Base-by-base conservation (phyloP, 2,113 vertebrate species). In the Nycticorax nycticorax region DNA sequence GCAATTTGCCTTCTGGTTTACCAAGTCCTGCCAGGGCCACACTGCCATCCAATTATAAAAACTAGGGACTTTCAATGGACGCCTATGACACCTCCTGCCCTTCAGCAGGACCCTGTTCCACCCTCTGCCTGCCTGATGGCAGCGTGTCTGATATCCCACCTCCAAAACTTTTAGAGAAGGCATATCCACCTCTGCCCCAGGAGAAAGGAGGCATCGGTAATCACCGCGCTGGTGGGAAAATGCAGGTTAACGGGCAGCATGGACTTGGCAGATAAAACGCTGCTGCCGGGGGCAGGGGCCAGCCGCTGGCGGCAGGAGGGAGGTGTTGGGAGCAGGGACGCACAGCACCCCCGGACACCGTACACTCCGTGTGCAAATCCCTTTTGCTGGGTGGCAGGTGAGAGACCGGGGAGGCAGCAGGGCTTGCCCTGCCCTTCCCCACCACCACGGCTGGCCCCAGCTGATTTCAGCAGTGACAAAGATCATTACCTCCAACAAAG, bases 391-490 rank as follows among this genome's bases (percentile, higher is more conserved):
- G 92, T 50, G 33, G 73, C 85, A 77, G 53, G 80, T 63, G 52
- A 79, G 52, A 75, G 20, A 9, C 0, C 4, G 55, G 12, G 21
- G 56, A 75, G 39, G 73, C 66, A 81, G 67, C 50, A 79, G 87
- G 57, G 35, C 41, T 93, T 89, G 93, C 86, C 97, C 83, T 81
- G 94, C 89, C 92, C 94, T 97, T 94, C 88, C 88, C 63, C 89
- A 96, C 71, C 85, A 32, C 6, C 33, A 79, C 8, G 9, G 76
- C 72, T 20, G 18, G 18, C 67, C 27, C 11, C 48, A 45, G 47
- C 52, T 91, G 81, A 95, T 89, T 83, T 74, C 90, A 94, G 69
- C 37, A 50, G 41, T 6, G 55, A 75, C 64, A 76, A 59, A 48
- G 43, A 95, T 71, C 55, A 13, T 95, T 77, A 37, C 50, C 80